A percentile compares a stretch with the other conserved stretches of the same genome.
phyloP scores from a whole-genome alignment of 2,888 invertebrate genomes.

The Terebella lapidaria region DNA sequence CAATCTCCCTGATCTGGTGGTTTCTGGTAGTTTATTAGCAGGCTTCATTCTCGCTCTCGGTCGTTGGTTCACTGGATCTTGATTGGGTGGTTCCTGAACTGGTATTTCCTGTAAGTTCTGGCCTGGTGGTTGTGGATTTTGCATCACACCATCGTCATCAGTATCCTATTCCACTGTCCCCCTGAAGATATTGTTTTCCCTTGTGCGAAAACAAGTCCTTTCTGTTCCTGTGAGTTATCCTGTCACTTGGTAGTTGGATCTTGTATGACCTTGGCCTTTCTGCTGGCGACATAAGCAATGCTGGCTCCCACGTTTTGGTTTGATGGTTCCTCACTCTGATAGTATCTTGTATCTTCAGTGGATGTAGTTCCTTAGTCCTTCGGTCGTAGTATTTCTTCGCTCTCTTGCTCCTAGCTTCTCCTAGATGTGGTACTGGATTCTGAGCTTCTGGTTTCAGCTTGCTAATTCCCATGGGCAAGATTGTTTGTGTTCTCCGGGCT shows the following conservation, averaged over 20 bases:
- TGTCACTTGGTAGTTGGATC: not conserved
- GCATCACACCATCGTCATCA: too few relatives aligned
- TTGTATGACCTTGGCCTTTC: not conserved
- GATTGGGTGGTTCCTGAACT: too few relatives aligned
- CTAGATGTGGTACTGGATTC: not conserved
- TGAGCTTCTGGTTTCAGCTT: not conserved
- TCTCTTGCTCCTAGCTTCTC: not conserved
- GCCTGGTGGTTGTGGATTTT: too few relatives aligned
- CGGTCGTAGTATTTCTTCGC: not conserved
- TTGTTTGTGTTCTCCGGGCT: conserved; percentile 9
- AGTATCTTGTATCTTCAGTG: not conserved
- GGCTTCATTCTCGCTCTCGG: too few relatives aligned
- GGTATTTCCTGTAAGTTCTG: too few relatives aligned
- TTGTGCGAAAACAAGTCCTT: too few relatives aligned
- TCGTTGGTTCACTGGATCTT: too few relatives aligned
- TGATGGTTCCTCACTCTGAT: not conserved
- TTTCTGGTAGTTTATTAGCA: too few relatives aligned
- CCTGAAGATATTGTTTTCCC: too few relatives aligned
- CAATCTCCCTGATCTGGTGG: too few relatives aligned
- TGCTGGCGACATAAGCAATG: not conserved
- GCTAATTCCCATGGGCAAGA: conserved; percentile 1
- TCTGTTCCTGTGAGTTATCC: too few relatives aligned
- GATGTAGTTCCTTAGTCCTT: not conserved
- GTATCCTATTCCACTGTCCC: too few relatives aligned
- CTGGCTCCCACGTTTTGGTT: not conserved